These are phyloP conservation scores for Helicoverpa zea DNA, from an alignment of 1,140 invertebrate species.

Conservation along the genomic window DNA sequence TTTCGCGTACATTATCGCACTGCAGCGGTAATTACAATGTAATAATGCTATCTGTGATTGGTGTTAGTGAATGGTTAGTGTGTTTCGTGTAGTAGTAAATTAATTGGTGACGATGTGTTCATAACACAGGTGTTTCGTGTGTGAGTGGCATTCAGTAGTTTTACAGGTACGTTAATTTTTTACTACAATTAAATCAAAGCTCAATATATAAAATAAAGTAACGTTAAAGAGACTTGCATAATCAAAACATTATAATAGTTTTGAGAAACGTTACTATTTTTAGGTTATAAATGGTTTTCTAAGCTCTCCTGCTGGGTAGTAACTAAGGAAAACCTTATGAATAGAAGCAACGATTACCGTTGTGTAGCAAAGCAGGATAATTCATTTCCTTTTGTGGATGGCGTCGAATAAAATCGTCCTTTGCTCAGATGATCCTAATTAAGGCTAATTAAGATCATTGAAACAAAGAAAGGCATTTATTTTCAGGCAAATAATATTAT, in stretches of 20 bases:
- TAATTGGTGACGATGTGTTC: slow-evolving; percentile 45
- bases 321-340: neutral
- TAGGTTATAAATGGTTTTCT: neutral
- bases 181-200: neutral
- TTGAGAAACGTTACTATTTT: neutral
- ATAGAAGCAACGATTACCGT: neutral
- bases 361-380: too few species aligned
- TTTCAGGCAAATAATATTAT: neutral
- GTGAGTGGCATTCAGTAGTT: slow-evolving; percentile 28
- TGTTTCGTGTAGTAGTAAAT: slow-evolving; percentile 44
- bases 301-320: neutral
- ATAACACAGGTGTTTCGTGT: slow-evolving; percentile 39
- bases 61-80: slow-evolving; percentile 69
- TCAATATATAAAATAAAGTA: neutral
- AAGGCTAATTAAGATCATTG: too few species aligned
- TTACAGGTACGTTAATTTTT: slow-evolving; percentile 37
- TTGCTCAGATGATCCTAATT: too few species aligned
- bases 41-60: slow-evolving; percentile 59
- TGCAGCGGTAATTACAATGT: slow-evolving; percentile 51
- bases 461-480: neutral
- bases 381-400: too few species aligned
- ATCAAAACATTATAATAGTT: neutral
- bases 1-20: slow-evolving; percentile 33
- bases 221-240: neutral
- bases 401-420: too few species aligned